Percentiles rank a stretch among this genome's conserved stretches.
phyloP scores from a whole-genome alignment of 2,113 vertebrate genomes.

The Haemorhous mexicanus region DNA sequence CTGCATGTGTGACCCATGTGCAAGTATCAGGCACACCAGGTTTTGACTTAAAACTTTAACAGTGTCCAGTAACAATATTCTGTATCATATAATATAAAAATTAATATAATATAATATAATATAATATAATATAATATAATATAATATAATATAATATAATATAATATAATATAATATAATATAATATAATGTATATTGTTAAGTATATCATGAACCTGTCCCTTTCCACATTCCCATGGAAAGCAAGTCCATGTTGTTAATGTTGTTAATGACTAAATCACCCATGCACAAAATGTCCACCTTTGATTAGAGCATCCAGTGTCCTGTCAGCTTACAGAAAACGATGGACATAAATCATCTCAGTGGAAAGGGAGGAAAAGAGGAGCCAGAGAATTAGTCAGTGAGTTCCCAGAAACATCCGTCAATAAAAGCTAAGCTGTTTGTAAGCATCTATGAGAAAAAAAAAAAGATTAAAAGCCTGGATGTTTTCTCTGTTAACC shows the following conservation, averaged over 20 bases:
- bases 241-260: neutral
- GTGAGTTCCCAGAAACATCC: neutral
- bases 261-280: neutral
- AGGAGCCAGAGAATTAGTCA: neutral
- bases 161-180: neutral
- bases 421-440: neutral
- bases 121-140: neutral
- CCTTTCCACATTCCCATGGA: neutral
- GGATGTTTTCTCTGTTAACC: neutral
- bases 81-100: neutral
- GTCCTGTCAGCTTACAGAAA: neutral
- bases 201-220: neutral
- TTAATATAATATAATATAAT: neutral
- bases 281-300: neutral
- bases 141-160: no score
- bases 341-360: neutral
- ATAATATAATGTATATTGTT: neutral
- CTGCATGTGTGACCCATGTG: fast-evolving
- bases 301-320: neutral
- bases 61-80: neutral
- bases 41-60: neutral
- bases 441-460: neutral
- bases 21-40: neutral
- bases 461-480: neutral
- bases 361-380: neutral